Evolutionary conservation across 2,888 invertebrate species (phyloP), one percentile per base, ranked within the genome.

Genomic region (Spilarctia lutea): DNA sequence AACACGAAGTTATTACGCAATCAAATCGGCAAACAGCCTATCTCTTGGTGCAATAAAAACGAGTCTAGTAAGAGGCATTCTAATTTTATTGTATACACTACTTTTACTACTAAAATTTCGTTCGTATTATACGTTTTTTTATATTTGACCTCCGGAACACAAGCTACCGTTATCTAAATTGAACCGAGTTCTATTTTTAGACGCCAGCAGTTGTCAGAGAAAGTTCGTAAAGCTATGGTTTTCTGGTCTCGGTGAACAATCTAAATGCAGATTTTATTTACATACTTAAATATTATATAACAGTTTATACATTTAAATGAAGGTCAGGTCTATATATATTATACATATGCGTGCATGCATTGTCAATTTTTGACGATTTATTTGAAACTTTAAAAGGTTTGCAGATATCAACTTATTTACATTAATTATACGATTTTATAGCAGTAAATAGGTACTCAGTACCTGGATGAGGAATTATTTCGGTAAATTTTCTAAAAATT

Each of bases 101-200:
- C 30, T 16, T 63, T 30, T 63, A 30, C 30, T 30, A 30, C 18
- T 30, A 8, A 30, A 18, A 63, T 63, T 30, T 30, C 63, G 6
- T 30, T 30, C 18, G 7, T 18, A 63, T 30, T 63, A 45, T 67
- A 42, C 30, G 24, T 45, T 68, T 68, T n/a, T 68, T 48, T 30
- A 27, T 45, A 60, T 27, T 60, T 20, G 16, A 42, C 30, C 30
- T 27, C 63, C 24, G 13, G 24, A 63, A 45, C 27, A 52, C 20
- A 10, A 52, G 35, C 30, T 18, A 35, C 65, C 65, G 48, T 8
- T 71, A 71, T 30, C 71, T 48, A 65, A 65, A 48, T 45, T 65
- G 65, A 42, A 65, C 71, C 45, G 48, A 65, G 69, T 65, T 73
- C 30, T 73, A 35, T 81, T 35, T 81, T 80, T 76, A 74, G 65